Evolutionary conservation across 2,797 vertebrate genomes (phyloP).

Genomic region (Betta splendens): DNA sequence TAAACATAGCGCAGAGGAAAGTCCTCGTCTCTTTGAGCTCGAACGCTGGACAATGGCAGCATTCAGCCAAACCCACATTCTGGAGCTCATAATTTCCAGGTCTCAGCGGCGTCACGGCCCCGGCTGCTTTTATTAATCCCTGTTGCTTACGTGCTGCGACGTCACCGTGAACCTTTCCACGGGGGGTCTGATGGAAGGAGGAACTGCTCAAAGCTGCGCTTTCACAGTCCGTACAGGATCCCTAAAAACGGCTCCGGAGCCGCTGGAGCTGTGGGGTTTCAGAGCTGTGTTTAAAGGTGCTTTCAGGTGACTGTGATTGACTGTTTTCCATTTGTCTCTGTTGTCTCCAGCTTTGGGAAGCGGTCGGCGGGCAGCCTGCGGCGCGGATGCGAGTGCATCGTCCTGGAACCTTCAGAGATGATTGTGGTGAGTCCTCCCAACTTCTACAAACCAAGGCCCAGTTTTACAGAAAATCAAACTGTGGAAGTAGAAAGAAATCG

Average conservation of each 20-base stretch:
- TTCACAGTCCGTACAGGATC: slow-evolving; percentile 26
- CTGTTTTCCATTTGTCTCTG: background rate
- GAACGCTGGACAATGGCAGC: slow-evolving; percentile 52
- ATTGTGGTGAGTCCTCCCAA: slow-evolving; percentile 92
- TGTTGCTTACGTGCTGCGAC: slow-evolving; percentile 50
- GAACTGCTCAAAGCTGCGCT: slow-evolving; percentile 54
- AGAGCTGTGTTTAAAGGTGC: background rate
- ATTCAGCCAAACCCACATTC: slow-evolving; percentile 52
- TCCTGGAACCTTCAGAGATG: slow-evolving; percentile 98
- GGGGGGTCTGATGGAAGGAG: slow-evolving; percentile 57
- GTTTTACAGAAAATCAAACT: slow-evolving; percentile 33
- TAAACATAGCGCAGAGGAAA: slow-evolving; percentile 64
- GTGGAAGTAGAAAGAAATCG: slow-evolving; percentile 19
- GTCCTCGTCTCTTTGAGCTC: slow-evolving; percentile 39
- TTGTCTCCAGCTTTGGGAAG: slow-evolving; percentile 90
- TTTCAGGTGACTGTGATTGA: background rate
- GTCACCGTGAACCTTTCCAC: slow-evolving; percentile 73
- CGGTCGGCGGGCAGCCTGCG: slow-evolving; percentile 95
- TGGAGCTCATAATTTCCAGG: slow-evolving; percentile 64
- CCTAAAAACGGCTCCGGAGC: slow-evolving; percentile 26
- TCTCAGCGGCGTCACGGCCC: slow-evolving; percentile 33
- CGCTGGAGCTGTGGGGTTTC: slow-evolving; percentile 2
- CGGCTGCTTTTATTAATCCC: slow-evolving; percentile 43
- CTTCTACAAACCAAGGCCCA: slow-evolving; percentile 10
- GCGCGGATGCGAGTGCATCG: slow-evolving; percentile 98